Evolutionary conservation across 2,797 vertebrate species (phyloP).

Genomic region (Phylloscopus collybita): DNA sequence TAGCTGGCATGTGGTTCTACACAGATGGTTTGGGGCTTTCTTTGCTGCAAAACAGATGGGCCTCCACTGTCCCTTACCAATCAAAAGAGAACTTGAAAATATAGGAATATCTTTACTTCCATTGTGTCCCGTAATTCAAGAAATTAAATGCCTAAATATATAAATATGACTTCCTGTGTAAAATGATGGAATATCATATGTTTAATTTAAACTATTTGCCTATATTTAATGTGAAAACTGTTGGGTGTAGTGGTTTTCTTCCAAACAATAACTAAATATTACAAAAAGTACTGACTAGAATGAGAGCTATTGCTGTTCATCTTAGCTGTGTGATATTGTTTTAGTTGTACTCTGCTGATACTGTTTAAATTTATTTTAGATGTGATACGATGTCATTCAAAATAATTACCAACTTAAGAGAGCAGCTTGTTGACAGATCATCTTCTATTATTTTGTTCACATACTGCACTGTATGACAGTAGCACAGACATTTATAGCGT

Average conservation of each 20-base stretch:
- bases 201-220: constrained; percentile 77
- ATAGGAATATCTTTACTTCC: constrained; percentile 83
- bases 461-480: constrained; percentile 70
- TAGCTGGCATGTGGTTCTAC: constrained; percentile 85
- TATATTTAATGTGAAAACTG: constrained; percentile 78
- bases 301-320: constrained; percentile 75
- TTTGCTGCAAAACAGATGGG: constrained; percentile 90
- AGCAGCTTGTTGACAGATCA: constrained; percentile 78
- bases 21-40: constrained; percentile 89
- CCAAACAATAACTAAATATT: constrained; percentile 75
- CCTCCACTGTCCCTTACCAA: constrained; percentile 84
- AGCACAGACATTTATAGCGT: constrained; percentile 65
- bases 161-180: constrained; percentile 77
- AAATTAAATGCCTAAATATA: constrained; percentile 81
- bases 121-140: constrained; percentile 80
- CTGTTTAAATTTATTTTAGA: constrained; percentile 72
- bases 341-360: constrained; percentile 67
- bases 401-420: constrained; percentile 73
- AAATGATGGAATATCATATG: constrained; percentile 77
- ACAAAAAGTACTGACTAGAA: constrained; percentile 74
- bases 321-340: constrained; percentile 69
- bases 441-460: constrained; percentile 73
- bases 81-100: constrained; percentile 84
- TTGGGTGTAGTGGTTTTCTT: constrained; percentile 68
- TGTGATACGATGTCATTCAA: constrained; percentile 73